Base-by-base conservation (phyloP, 2,888 invertebrate species). In the Rhabditoides inermis region DNA sequence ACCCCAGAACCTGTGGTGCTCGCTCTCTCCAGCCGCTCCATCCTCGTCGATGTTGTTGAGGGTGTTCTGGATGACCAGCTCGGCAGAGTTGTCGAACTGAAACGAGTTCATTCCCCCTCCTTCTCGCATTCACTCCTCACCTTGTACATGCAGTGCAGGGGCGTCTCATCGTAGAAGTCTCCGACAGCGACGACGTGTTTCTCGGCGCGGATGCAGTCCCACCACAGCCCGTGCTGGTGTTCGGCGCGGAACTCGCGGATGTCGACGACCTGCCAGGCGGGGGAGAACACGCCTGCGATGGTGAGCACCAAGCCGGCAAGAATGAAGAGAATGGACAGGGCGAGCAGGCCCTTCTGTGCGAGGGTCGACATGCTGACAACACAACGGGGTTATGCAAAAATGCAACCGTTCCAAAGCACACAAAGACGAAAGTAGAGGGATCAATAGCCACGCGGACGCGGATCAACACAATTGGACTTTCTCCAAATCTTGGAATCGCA, bases 211-310 rank as follows among this genome's bases (percentile, higher is more conserved):
- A 74, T 67, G 51, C 73, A 73, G 53, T 73, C 73, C 73, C 73
- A 73, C 73, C 73, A 73, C 26, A 73, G 61, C 25, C 73, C 73
- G 54, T 73, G 73, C 64, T 71, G 73, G 54, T 73, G 73, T 51
- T 73, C 72, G 15, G 73, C 73, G 18, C 70, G 61, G 50, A 73
- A 73, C 54, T 73, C 73, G 22, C 74, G 55, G 51, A 73, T 73
- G 56, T 71, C 73, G 27, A 74, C 73, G 10, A 74, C 68, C 53
- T 74, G 73, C 73, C 73, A 73, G 6, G 70, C 69, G 12, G 72
- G 72, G 6, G 67, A 67, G 52, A 67, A 67, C 20, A 55, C 57
- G 30, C 67, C 67, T n/a, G 60, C 69, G 23, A 63, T 55, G 4
- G 73, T 73, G 25, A 73, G 55, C 30, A 60, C 65, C 23, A 73